Conservation (phyloP, 2,113 vertebrate genomes). For the Rhabdornis inornatus region DNA sequence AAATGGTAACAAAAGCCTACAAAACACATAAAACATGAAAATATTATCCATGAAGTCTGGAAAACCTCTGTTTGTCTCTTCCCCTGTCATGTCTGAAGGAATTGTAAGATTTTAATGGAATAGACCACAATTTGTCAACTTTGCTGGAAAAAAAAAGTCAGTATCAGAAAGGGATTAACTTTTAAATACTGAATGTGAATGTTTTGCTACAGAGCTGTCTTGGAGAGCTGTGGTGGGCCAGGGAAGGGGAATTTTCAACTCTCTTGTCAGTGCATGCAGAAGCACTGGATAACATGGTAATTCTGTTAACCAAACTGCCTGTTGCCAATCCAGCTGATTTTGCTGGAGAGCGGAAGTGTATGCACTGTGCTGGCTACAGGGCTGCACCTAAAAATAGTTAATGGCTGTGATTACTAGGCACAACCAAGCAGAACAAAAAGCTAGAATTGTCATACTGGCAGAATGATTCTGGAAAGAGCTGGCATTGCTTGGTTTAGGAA, state of each 20-base stretch:
- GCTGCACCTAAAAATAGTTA: background rate
- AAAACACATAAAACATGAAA: background rate
- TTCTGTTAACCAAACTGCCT: background rate
- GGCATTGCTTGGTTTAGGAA: background rate
- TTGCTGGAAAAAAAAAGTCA: background rate
- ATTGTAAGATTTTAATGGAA: background rate
- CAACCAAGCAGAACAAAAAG: background rate
- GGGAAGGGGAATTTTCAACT: background rate
- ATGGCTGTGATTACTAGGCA: background rate
- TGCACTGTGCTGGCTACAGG: background rate
- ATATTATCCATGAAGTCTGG: background rate
- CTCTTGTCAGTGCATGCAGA: background rate
- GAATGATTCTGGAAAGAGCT: background rate
- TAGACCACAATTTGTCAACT: background rate
- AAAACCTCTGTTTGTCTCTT: background rate
- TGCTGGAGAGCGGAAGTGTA: background rate
- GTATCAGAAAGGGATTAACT: background rate
- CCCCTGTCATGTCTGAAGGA: background rate
- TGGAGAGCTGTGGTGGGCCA: background rate
- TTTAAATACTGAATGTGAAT: background rate
- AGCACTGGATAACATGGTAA: background rate
- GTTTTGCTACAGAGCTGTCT: background rate
- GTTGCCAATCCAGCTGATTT: background rate
- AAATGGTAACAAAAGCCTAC: background rate
- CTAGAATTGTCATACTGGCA: background rate